These are phyloP conservation scores for Blastobasis lacticolella DNA, from an alignment of 2,888 invertebrate genomes.

Conservation along the genomic window DNA sequence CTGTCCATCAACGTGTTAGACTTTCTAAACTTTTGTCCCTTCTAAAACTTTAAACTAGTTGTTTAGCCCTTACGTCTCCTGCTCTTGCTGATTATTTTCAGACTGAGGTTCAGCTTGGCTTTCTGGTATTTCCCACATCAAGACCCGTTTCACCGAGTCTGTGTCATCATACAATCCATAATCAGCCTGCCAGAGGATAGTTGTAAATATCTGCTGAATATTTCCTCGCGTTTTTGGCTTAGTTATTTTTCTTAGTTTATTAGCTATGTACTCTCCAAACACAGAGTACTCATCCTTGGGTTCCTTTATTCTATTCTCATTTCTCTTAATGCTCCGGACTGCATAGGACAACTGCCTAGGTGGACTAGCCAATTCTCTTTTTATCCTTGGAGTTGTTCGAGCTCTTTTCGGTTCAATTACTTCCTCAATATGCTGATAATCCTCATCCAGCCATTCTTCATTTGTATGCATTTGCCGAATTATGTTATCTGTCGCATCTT, in stretches of 20 bases:
- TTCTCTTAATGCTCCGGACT: too few relatives aligned
- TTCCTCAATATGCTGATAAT: constrained; percentile 34
- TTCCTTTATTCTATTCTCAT: not conserved
- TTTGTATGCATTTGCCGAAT: constrained; percentile 54
- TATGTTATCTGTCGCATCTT: constrained; percentile 39
- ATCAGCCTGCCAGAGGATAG: constrained; percentile 63
- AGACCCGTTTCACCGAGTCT: constrained; percentile 50
- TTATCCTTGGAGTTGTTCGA: constrained; percentile 46
- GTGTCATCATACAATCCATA: constrained; percentile 60
- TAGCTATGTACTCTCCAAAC: constrained; percentile 62
- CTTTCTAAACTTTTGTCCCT: too few relatives aligned
- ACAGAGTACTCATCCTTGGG: constrained; percentile 53
- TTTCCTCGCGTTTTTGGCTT: constrained; percentile 47
- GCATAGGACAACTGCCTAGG: constrained; percentile 14
- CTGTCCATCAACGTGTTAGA: too few relatives aligned
- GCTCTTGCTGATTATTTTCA: too few relatives aligned
- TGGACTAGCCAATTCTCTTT: constrained; percentile 49
- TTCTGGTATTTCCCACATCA: constrained; percentile 30
- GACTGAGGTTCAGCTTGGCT: constrained; percentile 1
- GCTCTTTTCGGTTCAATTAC: constrained; percentile 36
- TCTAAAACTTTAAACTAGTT: too few relatives aligned
- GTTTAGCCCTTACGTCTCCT: too few relatives aligned
- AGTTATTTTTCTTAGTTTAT: constrained; percentile 54
- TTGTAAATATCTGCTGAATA: constrained; percentile 59
- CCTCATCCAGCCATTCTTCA: constrained; percentile 64